Percentiles rank a stretch among this genome's conserved stretches.
Evolutionary conservation across 2,888 invertebrate genomes (phyloP).

Genomic region (Dryadula phaetusa): DNA sequence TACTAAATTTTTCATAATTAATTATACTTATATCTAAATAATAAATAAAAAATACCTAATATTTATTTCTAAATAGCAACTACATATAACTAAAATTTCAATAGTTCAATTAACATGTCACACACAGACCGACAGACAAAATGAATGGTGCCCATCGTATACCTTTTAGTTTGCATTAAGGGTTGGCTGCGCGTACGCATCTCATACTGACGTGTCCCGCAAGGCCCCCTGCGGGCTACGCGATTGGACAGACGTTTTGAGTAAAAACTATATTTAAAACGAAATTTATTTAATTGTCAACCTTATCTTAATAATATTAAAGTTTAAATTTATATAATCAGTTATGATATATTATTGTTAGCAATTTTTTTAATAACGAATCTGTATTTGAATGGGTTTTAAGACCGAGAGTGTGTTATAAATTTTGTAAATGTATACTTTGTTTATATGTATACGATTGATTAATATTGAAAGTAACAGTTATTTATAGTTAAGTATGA

Average conservation of each 20-base stretch:
- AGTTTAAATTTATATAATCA: not conserved
- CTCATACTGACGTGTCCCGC: constrained; percentile 20
- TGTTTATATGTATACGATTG: not conserved
- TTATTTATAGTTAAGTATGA: too few relatives aligned
- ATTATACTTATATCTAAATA: too few relatives aligned
- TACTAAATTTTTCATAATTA: too few relatives aligned
- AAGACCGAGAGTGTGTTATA: constrained; percentile 16
- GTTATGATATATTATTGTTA: not conserved
- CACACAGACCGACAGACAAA: constrained; percentile 1
- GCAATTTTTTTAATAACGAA: constrained; percentile 15
- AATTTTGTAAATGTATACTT: constrained; percentile 3
- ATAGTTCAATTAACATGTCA: constrained; percentile 10
- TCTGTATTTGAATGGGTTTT: constrained; percentile 8
- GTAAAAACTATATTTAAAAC: constrained; percentile 11
- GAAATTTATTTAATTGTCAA: not conserved
- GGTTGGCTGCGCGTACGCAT: constrained; percentile 34
- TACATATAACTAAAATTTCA: not conserved
- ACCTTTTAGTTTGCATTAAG: constrained; percentile 19
- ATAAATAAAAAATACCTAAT: too few relatives aligned
- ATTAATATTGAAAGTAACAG: not conserved
- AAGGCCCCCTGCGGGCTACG: constrained; percentile 34
- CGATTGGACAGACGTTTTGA: constrained; percentile 28
- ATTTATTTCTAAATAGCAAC: not conserved
- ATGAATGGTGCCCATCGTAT: not conserved
- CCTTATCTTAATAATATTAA: not conserved